Evolutionary conservation across 2,888 invertebrate genomes (phyloP).

Genomic region (Amblyjoppa proteus): DNA sequence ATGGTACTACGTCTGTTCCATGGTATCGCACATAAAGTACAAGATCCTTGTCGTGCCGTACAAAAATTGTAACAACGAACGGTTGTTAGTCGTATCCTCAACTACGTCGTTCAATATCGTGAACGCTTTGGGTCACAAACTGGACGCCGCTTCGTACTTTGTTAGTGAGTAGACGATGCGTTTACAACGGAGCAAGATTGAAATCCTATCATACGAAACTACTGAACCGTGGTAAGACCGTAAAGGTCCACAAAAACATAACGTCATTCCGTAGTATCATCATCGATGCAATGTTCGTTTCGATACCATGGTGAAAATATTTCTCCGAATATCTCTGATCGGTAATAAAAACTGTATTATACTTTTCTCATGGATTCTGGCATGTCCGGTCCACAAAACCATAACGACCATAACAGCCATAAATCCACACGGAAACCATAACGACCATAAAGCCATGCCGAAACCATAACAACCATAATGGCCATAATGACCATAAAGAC

Average conservation of each 20-base stretch:
- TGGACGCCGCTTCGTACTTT: constrained; percentile 72
- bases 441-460: too few species aligned
- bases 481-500: too few species aligned
- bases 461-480: too few species aligned
- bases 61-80: constrained; percentile 62
- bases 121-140: constrained; percentile 67
- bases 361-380: too few species aligned
- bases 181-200: constrained; percentile 8
- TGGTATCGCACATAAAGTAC: constrained; percentile 74
- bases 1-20: constrained; percentile 73
- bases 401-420: too few species aligned
- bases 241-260: not conserved
- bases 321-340: too few species aligned
- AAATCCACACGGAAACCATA: too few species aligned
- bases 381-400: too few species aligned
- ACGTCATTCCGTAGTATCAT: not conserved
- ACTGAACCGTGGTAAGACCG: not conserved
- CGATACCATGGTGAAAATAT: too few species aligned
- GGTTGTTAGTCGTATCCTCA: constrained; percentile 76
- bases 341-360: too few species aligned
- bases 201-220: not conserved
- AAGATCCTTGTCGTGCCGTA: constrained; percentile 75
- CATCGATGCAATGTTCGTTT: too few species aligned
- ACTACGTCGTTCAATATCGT: constrained; percentile 77
- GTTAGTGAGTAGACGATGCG: constrained; percentile 76